These are phyloP conservation scores for Callosobruchus maculatus DNA, from an alignment of 2,888 invertebrate genomes.

Conservation along the genomic window DNA sequence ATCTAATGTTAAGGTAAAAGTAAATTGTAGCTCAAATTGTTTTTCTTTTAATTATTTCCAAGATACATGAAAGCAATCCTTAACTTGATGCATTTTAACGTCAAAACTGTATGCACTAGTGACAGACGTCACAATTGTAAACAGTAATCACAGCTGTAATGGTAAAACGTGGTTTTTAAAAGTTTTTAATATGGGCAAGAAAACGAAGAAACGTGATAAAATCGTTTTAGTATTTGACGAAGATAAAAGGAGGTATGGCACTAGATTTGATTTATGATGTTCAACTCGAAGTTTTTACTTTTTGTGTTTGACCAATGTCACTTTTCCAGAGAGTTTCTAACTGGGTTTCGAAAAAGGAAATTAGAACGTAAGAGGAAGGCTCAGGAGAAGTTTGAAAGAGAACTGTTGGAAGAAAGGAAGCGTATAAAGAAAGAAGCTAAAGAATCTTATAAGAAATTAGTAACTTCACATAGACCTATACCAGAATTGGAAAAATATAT, in stretches of 20 bases:
- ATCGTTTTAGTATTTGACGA: slow-evolving; percentile 59
- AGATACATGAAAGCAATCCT: neutral
- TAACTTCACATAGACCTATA: slow-evolving; percentile 67
- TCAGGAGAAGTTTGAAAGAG: slow-evolving; percentile 65
- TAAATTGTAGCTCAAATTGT: neutral
- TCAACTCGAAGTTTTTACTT: too few relatives aligned
- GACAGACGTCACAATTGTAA: slow-evolving; percentile 1
- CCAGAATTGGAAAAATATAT: slow-evolving; percentile 67
- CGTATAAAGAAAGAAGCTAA: slow-evolving; percentile 70
- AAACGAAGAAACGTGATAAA: slow-evolving; percentile 51
- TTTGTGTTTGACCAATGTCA: neutral
- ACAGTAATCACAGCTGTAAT: neutral
- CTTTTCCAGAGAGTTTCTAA: slow-evolving; percentile 65
- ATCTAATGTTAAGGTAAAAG: neutral
- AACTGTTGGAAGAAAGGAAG: slow-evolving; percentile 72
- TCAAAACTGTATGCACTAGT: neutral
- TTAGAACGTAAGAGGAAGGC: slow-evolving; percentile 72
- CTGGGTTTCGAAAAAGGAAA: slow-evolving; percentile 79
- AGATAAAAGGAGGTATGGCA: slow-evolving; percentile 56
- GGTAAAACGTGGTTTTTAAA: neutral
- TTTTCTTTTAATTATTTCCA: neutral
- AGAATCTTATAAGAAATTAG: slow-evolving; percentile 70
- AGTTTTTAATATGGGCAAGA: slow-evolving; percentile 18
- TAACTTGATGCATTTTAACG: neutral
- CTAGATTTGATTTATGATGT: neutral